A percentile compares a stretch with the other conserved stretches of the same genome.
phyloP scores from a whole-genome alignment of 2,113 vertebrate species.

The Saccopteryx leptura region DNA sequence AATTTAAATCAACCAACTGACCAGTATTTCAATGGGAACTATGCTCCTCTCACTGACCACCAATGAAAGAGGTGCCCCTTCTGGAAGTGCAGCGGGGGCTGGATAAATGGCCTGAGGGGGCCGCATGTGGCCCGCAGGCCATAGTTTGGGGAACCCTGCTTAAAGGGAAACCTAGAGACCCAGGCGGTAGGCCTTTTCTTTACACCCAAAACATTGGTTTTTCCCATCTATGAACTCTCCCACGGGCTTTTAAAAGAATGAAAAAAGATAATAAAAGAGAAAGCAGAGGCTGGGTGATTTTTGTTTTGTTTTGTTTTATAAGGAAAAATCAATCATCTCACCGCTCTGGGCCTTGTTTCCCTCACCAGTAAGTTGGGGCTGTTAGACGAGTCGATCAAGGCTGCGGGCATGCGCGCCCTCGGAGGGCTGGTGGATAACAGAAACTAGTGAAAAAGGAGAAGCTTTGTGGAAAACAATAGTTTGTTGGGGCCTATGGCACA shows the following conservation, averaged over 20 bases:
- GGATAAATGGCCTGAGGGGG: too few relatives aligned
- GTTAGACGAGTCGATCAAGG: not conserved
- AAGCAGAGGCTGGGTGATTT: not conserved
- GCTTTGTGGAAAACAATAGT: not conserved
- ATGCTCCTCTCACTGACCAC: too few relatives aligned
- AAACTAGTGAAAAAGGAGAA: not conserved
- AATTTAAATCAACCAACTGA: too few relatives aligned
- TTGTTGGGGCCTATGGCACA: not conserved
- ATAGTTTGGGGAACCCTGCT: too few relatives aligned
- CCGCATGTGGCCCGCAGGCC: too few relatives aligned
- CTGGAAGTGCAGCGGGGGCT: too few relatives aligned
- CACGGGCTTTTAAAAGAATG: not conserved
- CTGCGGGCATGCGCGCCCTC: not conserved
- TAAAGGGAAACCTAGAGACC: not conserved
- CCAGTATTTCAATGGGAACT: too few relatives aligned
- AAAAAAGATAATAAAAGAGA: conserved; percentile 7
- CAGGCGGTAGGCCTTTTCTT: not conserved
- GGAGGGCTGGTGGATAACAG: not conserved
- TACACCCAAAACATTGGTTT: not conserved
- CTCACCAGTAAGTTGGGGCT: not conserved
- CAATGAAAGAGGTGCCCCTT: too few relatives aligned
- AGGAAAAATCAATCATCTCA: not conserved
- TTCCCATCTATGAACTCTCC: not conserved
- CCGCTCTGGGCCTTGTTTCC: not conserved
- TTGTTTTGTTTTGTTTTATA: not conserved